These are phyloP conservation scores for Bolborhynchus lineola DNA, from an alignment of 2,113 vertebrate species.

Conservation along the genomic window DNA sequence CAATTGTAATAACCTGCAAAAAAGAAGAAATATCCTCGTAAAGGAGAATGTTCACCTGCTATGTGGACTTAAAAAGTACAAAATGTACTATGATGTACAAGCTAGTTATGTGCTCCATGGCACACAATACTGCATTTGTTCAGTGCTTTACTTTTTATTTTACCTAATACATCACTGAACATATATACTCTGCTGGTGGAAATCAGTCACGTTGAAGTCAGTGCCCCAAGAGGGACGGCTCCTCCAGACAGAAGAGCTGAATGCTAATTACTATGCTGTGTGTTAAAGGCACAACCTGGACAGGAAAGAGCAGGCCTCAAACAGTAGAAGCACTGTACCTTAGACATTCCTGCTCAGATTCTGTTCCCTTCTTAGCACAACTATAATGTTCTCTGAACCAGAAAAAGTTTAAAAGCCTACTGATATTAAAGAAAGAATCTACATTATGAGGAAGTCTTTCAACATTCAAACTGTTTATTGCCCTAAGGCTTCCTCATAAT, in stretches of 20 bases:
- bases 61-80: neutral
- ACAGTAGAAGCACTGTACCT: neutral
- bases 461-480: neutral
- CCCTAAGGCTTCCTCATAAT: neutral
- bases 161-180: neutral
- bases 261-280: neutral
- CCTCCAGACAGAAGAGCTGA: neutral
- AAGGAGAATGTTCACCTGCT: neutral
- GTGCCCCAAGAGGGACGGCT: neutral
- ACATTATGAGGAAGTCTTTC: neutral
- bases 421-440: neutral
- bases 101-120: neutral
- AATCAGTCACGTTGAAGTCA: neutral
- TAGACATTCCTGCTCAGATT: neutral
- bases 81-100: neutral
- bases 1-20: slow-evolving; percentile 94
- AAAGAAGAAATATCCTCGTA: neutral
- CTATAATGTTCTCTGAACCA: neutral
- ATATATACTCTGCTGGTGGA: neutral
- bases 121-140: neutral
- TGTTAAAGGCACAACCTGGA: neutral
- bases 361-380: neutral
- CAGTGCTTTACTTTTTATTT: neutral
- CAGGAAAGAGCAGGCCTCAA: neutral
- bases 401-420: neutral